A percentile compares a stretch with the other conserved stretches of the same genome.
Evolutionary conservation across 2,797 vertebrate genomes (phyloP).

Genomic region (Melanotaenia maccullochi): DNA sequence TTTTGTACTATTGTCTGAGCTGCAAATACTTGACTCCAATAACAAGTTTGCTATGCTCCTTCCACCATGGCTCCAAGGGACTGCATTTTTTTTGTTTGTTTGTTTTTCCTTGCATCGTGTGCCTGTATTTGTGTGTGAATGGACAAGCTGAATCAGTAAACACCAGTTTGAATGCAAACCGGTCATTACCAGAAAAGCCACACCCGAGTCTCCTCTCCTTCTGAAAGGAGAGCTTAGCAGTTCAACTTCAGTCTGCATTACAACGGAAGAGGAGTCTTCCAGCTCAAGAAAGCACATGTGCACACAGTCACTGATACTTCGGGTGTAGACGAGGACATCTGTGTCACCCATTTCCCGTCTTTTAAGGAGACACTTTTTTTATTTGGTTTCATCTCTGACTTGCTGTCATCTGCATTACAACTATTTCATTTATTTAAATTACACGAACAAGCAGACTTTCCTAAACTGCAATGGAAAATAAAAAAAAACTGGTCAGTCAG

Average conservation of each 20-base stretch:
- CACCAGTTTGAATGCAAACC: slow-evolving; percentile 69
- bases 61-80: background rate
- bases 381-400: too few relatives aligned
- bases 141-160: slow-evolving; percentile 62
- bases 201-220: slow-evolving; percentile 57
- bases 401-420: too few relatives aligned
- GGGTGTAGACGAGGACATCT: background rate
- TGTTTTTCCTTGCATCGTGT: slow-evolving; percentile 40
- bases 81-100: background rate
- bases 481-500: too few relatives aligned
- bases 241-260: background rate
- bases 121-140: slow-evolving; percentile 55
- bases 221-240: slow-evolving; percentile 16
- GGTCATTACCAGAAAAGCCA: slow-evolving; percentile 69
- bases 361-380: background rate
- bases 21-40: background rate
- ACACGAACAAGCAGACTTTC: too few relatives aligned
- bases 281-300: background rate
- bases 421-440: too few relatives aligned
- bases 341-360: background rate
- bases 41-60: background rate
- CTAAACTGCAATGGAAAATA: too few relatives aligned
- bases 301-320: background rate
- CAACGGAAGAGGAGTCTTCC: slow-evolving; percentile 1
- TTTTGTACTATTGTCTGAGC: background rate